These are phyloP conservation scores for Engystomops pustulosus DNA, from an alignment of 2,113 vertebrate species.

Conservation along the genomic window DNA sequence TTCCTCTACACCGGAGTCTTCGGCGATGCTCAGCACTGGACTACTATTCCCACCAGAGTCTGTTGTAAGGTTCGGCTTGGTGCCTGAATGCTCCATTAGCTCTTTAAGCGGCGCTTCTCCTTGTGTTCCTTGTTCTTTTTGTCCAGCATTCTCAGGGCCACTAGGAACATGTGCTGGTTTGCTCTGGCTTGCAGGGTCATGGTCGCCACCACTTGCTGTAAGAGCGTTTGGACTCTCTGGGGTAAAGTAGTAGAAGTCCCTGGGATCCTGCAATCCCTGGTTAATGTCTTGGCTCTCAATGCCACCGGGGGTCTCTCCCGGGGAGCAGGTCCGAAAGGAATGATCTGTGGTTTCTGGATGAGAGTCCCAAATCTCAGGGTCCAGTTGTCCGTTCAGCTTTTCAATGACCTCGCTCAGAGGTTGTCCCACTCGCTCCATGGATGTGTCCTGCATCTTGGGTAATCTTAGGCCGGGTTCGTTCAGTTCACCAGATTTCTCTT, in stretches of 20 bases:
- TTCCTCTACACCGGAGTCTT: conserved; percentile 77
- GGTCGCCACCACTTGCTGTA: conserved; percentile 87
- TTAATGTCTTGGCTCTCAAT: conserved; percentile 71
- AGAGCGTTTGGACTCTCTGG: conserved; percentile 86
- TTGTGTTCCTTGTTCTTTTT: conserved; percentile 72
- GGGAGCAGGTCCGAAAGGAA: conserved; percentile 89
- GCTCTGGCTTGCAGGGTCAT: conserved; percentile 93
- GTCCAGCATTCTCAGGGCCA: conserved; percentile 82
- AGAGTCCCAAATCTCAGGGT: conserved; percentile 71
- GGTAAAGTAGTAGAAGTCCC: conserved; percentile 93
- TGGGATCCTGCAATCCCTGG: conserved; percentile 77
- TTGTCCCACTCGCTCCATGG: conserved; percentile 88
- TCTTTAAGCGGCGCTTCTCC: conserved; percentile 64
- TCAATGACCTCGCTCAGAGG: conserved; percentile 88
- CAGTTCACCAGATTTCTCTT: conserved; percentile 17
- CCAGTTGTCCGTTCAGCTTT: conserved; percentile 81
- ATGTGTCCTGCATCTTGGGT: conserved; percentile 90
- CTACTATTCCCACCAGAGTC: conserved; percentile 66
- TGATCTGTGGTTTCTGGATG: conserved; percentile 67
- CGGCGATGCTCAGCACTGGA: conserved; percentile 70
- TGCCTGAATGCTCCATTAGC: conserved; percentile 51
- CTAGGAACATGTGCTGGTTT: conserved; percentile 86
- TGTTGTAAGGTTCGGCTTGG: background rate
- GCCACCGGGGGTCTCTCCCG: conserved; percentile 81
- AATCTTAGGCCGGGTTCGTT: conserved; percentile 66